These are phyloP conservation scores for Diachrysia chrysitis DNA, from an alignment of 2,888 invertebrate species.

Conservation along the genomic window DNA sequence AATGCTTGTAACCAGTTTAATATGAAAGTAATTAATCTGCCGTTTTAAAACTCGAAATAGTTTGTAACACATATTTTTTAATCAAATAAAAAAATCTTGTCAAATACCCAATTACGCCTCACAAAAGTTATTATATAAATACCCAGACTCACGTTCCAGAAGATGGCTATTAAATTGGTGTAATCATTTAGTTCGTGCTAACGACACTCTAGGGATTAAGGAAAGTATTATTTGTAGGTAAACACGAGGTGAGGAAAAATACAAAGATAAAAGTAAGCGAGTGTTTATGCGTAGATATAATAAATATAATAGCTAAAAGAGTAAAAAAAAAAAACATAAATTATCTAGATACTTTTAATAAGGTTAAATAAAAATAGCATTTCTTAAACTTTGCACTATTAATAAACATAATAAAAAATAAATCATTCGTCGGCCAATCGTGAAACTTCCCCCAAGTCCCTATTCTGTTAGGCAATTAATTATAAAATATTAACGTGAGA, in stretches of 20 bases:
- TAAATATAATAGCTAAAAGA: too few relatives aligned
- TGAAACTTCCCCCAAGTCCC: constrained; percentile 14
- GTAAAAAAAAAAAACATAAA: too few relatives aligned
- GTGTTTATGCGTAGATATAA: not conserved
- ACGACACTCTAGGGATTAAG: not conserved
- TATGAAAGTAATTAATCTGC: too few relatives aligned
- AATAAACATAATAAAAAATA: constrained; percentile 23
- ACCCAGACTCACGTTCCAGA: not conserved
- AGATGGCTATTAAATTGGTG: not conserved
- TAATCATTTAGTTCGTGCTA: not conserved
- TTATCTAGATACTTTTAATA: too few relatives aligned
- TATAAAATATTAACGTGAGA: constrained; percentile 12
- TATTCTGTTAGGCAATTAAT: constrained; percentile 25
- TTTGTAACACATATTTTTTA: too few relatives aligned
- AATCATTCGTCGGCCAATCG: constrained; percentile 16
- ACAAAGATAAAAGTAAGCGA: too few relatives aligned
- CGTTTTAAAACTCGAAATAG: too few relatives aligned
- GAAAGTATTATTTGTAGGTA: not conserved
- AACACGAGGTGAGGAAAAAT: not conserved
- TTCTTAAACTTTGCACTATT: not conserved
- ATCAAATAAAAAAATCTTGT: too few relatives aligned
- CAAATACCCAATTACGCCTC: too few relatives aligned
- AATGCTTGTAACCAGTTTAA: too few relatives aligned
- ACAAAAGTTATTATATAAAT: too few relatives aligned
- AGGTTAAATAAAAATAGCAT: not conserved